Base-by-base conservation (phyloP, 2,888 invertebrate species). In the Prosapia bicincta region DNA sequence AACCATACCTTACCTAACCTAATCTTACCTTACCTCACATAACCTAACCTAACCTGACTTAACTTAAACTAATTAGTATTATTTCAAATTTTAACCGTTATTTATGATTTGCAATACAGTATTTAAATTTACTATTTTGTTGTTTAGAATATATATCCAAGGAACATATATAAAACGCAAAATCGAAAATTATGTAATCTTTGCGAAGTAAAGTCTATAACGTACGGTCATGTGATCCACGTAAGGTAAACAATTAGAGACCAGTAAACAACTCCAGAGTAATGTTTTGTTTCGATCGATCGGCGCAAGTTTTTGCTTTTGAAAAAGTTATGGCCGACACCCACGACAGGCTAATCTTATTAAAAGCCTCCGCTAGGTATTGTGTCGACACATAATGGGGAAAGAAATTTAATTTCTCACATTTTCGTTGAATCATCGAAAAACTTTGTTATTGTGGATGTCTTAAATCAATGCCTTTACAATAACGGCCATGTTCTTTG, bases 1-100 rank as follows among this genome's bases (percentile, higher is more conserved):
- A n/a, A n/a, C n/a, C 80, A 30, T 79, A 80, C 81, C 80, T 77
- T 78, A 79, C 80, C 79, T 78, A 79, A 79, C 78, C 79, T 76
- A 76, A 78, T 78, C 80, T 76, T 78, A 79, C 80, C 80, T 77
- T 77, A 81, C 80, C 81, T 78, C 78, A 80, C 80, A 80, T 80
- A 80, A 79, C 79, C 77, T 80, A 81, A 80, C 80, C 79, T 80
- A 30, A 30, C 30, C 30, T 30, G 9, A 30, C 30, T 9, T 30
- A 30, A 30, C 30, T 9, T 30, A 30, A 38, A 2, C 38, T 38
- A 38, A 38, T n/a, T n/a, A n/a, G n/a, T n/a, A n/a, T n/a, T n/a
- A n/a, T n/a, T n/a, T n/a, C n/a, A n/a, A n/a, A n/a, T n/a, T n/a
- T n/a, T n/a, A n/a, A n/a, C n/a, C n/a, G n/a, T n/a, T n/a, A n/a